These are phyloP conservation scores for Epinephelus awoara DNA, from an alignment of 2,797 vertebrate genomes.

Conservation along the genomic window DNA sequence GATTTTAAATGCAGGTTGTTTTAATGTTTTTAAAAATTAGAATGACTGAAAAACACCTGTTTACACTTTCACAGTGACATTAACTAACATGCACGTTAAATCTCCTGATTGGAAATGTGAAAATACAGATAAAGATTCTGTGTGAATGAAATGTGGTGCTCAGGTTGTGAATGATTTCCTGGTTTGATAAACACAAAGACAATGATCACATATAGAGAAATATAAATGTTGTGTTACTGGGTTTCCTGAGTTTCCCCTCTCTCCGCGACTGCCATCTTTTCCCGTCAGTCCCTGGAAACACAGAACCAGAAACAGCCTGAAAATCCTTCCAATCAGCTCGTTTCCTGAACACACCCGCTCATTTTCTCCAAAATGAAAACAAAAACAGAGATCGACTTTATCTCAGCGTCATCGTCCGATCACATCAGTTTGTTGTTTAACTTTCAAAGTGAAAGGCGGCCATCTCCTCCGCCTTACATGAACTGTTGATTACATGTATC, in stretches of 20 bases:
- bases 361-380: constrained; percentile 2
- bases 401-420: background rate
- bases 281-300: constrained; percentile 84
- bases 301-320: constrained; percentile 17
- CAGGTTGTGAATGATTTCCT: background rate
- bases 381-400: background rate
- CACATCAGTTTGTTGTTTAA: background rate
- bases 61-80: too few relatives aligned
- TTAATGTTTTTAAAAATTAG: too few relatives aligned
- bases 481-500: too few relatives aligned
- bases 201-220: background rate
- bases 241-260: constrained; percentile 83
- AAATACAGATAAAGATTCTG: too few relatives aligned
- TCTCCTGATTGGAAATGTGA: too few relatives aligned
- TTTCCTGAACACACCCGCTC: constrained; percentile 37
- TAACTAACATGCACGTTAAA: too few relatives aligned
- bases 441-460: too few relatives aligned
- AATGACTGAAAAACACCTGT: too few relatives aligned
- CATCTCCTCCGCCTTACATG: background rate
- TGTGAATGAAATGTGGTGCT: too few relatives aligned
- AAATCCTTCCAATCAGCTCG: background rate
- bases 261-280: constrained; percentile 80
- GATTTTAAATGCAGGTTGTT: too few relatives aligned
- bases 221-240: constrained; percentile 77
- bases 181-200: background rate